Evolutionary conservation across 2,797 vertebrate species (phyloP), one percentile per base, ranked within the genome.

Genomic region (Danio jaintianensis): DNA sequence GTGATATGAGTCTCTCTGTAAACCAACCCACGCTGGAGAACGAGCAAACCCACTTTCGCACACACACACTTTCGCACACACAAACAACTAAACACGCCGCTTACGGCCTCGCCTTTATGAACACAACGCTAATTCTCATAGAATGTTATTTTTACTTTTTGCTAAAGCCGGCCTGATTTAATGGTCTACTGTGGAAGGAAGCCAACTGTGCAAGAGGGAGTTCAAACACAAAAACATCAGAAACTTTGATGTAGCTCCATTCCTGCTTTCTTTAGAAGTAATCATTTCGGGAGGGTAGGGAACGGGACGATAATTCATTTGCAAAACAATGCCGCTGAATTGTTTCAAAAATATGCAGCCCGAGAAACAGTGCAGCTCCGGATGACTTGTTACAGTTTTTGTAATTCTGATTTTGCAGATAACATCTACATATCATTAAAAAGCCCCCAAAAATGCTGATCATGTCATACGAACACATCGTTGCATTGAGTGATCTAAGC

Each of bases 1-100:
- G 91, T 86, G 91, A 90, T 88, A 87, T 9, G 40, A 82, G 78
- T 80, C 83, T 83, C 80, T 74, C 76, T 13, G 66, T 56, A 64
- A 78, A 79, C 73, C 75, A 86, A 82, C 61, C 4, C 43, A 79
- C 64, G n/a, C 18, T 42, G 9, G 8, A 36, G 36, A 58, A 70
- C 22, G 16, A 29, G 36, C 22, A 53, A 40, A 29, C 29, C 29
- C 29, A 36, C 20, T 7, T 36, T 15, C 22, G 18, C 15, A 10
- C 79, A 56, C 55, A 52, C 52, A 52, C 12, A 45, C 59, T 29
- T 42, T 63, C 47, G n/a, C n/a, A n/a, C n/a, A n/a, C n/a, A n/a
- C 47, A 75, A 71, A 72, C 59, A 53, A 63, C 40, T 50, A 38
- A 50, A 80, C 56, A 62, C 7, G 6, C 7, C 8, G 0, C 70